Evolutionary conservation across 2,797 vertebrate species (phyloP), one percentile per base, ranked within the genome.

Genomic region (Oreonectes daqikongensis): DNA sequence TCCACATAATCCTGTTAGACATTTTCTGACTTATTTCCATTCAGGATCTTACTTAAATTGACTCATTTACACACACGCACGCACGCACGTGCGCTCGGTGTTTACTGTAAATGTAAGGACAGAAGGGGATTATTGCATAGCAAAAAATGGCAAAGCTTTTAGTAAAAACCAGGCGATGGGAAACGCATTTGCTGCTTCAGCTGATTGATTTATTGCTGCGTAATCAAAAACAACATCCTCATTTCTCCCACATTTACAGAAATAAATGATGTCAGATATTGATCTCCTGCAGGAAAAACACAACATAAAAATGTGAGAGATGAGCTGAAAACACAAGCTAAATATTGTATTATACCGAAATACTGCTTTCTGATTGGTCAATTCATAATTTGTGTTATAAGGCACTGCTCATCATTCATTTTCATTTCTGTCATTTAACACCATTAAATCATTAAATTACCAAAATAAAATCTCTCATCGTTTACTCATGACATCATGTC

Each of bases 101-200:
- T 53, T 53, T 53, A 53, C 50, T 53, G 50, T 53, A 53, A 53
- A 20, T 24, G 10, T 22, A 15, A 8, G 46, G 7, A 48, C 7
- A 48, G 46, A 48, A 48, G 8, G 9, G 20, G 50, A 48, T 77
- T 64, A 82, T 82, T 83, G 67, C 40, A 88, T 6, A 9, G 46
- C 46, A 90, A 88, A 87, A 85, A 90, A 88, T 89, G 80, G 8
- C 18, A 52, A 89, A 89, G 91, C 92, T 93, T 92, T 93, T 90
- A 93, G 91, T 89, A 87, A 92, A 93, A 90, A 78, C 77, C 65
- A 81, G 81, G 83, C 88, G 4, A 90, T 90, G 83, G 85, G 87
- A 88, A 91, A 79, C 80, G 82, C 81, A 87, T 90, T 85, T 88
- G 89, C 91, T 86, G 86, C 57, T 78, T 90, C 88, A 90, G 89